phyloP scores from a whole-genome alignment of 2,797 vertebrate species.

The Poliocrania exsul region DNA sequence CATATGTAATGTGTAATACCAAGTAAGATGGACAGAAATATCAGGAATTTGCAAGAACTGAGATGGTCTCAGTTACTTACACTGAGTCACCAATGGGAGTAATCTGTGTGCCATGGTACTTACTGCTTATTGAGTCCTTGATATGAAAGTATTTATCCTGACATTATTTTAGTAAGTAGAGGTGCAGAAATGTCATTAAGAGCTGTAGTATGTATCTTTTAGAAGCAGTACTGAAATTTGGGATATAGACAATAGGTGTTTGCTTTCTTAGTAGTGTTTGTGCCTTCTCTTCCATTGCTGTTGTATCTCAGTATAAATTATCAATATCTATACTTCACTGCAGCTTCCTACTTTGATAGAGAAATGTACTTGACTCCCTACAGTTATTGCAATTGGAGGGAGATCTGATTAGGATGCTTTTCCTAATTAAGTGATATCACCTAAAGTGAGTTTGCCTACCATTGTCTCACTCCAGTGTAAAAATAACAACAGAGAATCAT shows the following conservation, averaged over 20 bases:
- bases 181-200: background rate
- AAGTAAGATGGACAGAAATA: background rate
- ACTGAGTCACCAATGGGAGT: background rate
- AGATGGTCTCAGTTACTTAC: background rate
- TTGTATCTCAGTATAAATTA: conserved; percentile 70
- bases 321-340: conserved; percentile 77
- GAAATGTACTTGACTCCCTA: conserved; percentile 81
- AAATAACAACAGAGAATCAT: conserved; percentile 79
- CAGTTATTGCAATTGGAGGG: conserved; percentile 79
- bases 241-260: background rate
- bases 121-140: background rate
- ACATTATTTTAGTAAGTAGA: conserved; percentile 24
- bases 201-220: background rate
- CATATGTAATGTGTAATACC: background rate
- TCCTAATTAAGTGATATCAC: conserved; percentile 83
- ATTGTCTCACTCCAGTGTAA: conserved; percentile 75
- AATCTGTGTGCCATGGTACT: background rate
- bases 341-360: conserved; percentile 74
- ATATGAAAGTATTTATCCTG: background rate
- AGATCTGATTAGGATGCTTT: conserved; percentile 82
- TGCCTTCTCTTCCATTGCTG: conserved; percentile 60
- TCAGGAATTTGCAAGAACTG: background rate
- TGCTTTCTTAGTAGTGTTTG: conserved; percentile 15
- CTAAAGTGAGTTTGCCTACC: conserved; percentile 79
- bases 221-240: background rate